A percentile compares a stretch with the other conserved stretches of the same genome.
Conservation (phyloP, 1,140 invertebrate species). For the Caenorhabditis brenneri region DNA sequence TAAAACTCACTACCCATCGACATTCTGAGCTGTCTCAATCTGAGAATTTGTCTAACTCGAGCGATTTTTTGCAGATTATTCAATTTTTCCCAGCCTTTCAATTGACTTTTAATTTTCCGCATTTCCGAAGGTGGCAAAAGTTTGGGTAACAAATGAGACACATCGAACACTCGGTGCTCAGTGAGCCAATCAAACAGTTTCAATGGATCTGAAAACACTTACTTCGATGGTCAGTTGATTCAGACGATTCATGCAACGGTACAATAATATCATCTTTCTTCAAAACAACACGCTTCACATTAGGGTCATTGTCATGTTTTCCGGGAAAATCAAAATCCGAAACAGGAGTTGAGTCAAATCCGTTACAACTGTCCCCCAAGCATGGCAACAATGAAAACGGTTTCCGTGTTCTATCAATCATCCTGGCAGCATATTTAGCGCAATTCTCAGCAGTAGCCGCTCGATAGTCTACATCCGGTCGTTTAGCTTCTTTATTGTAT, state of each 20-base stretch:
- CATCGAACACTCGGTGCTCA: conserved; percentile 58
- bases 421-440: conserved; percentile 45
- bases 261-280: background rate
- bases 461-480: conserved; percentile 50
- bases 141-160: conserved; percentile 63
- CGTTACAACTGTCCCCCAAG: conserved; percentile 50
- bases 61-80: conserved; percentile 60
- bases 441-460: conserved; percentile 51
- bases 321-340: conserved; percentile 49
- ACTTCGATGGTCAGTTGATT: background rate
- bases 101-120: conserved; percentile 54
- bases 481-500: conserved; percentile 49
- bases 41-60: conserved; percentile 55
- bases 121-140: conserved; percentile 57
- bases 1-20: background rate
- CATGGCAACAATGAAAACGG: conserved; percentile 49
- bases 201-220: conserved; percentile 64
- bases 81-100: conserved; percentile 61
- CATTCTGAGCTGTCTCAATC: conserved; percentile 28
- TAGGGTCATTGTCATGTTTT: background rate
- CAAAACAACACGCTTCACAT: background rate
- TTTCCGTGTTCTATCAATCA: conserved; percentile 21
- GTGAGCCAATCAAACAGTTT: conserved; percentile 64
- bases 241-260: background rate
- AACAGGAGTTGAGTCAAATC: conserved; percentile 30